These are phyloP conservation scores for Cremastobaeus sp. DNA, from an alignment of 2,888 invertebrate species.

Conservation along the genomic window DNA sequence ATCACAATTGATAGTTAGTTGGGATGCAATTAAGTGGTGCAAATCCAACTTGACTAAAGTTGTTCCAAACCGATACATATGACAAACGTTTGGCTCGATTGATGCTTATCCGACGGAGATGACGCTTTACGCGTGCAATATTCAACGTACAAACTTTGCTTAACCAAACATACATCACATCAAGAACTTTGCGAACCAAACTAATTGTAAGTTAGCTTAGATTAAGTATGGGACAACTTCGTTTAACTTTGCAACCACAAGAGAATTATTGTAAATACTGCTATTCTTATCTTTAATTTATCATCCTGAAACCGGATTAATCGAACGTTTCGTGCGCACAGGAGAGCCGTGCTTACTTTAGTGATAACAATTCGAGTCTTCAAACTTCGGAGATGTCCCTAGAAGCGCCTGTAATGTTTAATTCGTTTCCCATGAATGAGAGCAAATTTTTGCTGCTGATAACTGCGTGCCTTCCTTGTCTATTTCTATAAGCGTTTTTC, in stretches of 20 bases:
- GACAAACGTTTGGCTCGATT: constrained; percentile 17
- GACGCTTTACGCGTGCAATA: constrained; percentile 36
- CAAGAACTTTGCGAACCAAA: constrained; percentile 37
- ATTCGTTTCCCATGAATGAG: too few relatives aligned
- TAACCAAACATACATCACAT: constrained; percentile 45
- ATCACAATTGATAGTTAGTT: constrained; percentile 2
- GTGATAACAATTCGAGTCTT: background rate
- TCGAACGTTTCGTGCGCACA: background rate
- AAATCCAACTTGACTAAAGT: background rate
- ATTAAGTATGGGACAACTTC: constrained; percentile 35
- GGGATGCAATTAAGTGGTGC: constrained; percentile 12
- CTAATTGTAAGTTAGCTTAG: constrained; percentile 41
- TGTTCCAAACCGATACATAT: constrained; percentile 24
- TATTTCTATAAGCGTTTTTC: too few relatives aligned
- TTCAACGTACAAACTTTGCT: constrained; percentile 28
- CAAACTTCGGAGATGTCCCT: background rate
- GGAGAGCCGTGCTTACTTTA: background rate
- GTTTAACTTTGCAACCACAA: constrained; percentile 29
- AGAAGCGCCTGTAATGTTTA: constrained; percentile 11
- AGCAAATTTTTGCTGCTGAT: too few relatives aligned
- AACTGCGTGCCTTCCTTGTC: too few relatives aligned
- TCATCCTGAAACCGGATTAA: constrained; percentile 26
- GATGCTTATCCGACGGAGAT: constrained; percentile 39
- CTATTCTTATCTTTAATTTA: constrained; percentile 40
- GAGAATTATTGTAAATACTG: constrained; percentile 41